Base-by-base conservation (phyloP, 2,797 vertebrate genomes). In the Morelia viridis region DNA sequence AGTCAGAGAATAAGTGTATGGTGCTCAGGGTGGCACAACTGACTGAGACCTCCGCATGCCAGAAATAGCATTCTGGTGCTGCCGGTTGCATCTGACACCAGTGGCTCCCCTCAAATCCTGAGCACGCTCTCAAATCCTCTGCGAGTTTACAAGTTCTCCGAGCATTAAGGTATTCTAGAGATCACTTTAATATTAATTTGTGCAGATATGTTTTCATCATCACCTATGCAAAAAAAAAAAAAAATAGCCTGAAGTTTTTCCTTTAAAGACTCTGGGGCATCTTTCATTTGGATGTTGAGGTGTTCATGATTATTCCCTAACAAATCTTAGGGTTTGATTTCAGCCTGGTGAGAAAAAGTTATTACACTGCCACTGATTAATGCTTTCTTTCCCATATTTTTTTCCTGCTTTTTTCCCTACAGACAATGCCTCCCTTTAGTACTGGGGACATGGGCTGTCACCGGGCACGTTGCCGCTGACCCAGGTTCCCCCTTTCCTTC, bases 391-490 rank as follows among this genome's bases (percentile, higher is more conserved):
- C 28, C n/a, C 84, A 35, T 92, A 41, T 61, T 87, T 85, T 58
- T 90, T 93, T 89, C 91, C 60, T 83, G 61, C n/a, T 85, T 65
- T 89, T 62, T 91, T 90, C 91, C 80, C 88, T 84, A 94, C 92
- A 94, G 68, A 93, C 88, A 93, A 61, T 94, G 93, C 93, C 26
- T 92, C 80, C 94, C 91, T 93, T 86, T 93, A 90, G 85, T 86
- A 88, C 92, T 56, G 85, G 92, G 60, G 71, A 92, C 94, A 97
- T 97, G 97, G 97, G 96, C 95, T 95, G 95, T 87, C 87, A 90
- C 89, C 89, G 92, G 92, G 93, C 92, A 96, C 95, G 95, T 94
- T 83, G 96, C 95, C 93, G 92, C 94, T 94, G 93, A 95, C 94
- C 28, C 96, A 96, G 92, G 94, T 94, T 93, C 85, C 58, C 92